Evolutionary conservation across 2,797 vertebrate species (phyloP).

Genomic region (Gephyroberyx darwinii): DNA sequence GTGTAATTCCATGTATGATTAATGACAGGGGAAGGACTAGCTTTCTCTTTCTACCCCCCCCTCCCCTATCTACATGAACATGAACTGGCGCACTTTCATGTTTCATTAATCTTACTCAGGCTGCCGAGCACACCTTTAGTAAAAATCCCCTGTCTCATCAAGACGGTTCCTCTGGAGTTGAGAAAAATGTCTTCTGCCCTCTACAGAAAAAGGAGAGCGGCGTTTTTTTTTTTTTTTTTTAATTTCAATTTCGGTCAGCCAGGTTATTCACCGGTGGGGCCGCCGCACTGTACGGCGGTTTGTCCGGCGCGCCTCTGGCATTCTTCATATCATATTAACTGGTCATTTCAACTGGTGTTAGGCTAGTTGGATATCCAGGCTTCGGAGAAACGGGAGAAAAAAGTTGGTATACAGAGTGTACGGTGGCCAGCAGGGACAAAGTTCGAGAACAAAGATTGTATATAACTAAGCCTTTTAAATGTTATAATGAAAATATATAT

Average conservation of each 20-base stretch:
- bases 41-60: conserved; percentile 34
- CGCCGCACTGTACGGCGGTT: conserved; percentile 1
- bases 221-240: conserved; percentile 46
- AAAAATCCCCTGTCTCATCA: conserved; percentile 56
- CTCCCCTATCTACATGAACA: conserved; percentile 29
- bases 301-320: conserved; percentile 13
- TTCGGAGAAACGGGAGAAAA: no score
- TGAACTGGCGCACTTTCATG: conserved; percentile 63
- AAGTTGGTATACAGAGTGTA: no score
- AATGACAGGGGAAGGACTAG: conserved; percentile 52
- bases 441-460: no score
- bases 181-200: conserved; percentile 42
- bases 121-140: conserved; percentile 51
- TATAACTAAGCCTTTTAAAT: no score
- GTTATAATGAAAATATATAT: no score
- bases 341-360: not conserved
- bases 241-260: conserved; percentile 40
- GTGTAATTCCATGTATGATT: conserved; percentile 60
- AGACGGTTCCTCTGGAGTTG: conserved; percentile 25
- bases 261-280: conserved; percentile 48
- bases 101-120: conserved; percentile 73
- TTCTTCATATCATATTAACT: conserved; percentile 17
- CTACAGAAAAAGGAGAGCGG: conserved; percentile 10
- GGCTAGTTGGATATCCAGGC: no score
- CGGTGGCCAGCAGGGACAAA: no score